Evolutionary conservation across 2,797 vertebrate genomes (phyloP).

Genomic region (Sebastes flavidus): DNA sequence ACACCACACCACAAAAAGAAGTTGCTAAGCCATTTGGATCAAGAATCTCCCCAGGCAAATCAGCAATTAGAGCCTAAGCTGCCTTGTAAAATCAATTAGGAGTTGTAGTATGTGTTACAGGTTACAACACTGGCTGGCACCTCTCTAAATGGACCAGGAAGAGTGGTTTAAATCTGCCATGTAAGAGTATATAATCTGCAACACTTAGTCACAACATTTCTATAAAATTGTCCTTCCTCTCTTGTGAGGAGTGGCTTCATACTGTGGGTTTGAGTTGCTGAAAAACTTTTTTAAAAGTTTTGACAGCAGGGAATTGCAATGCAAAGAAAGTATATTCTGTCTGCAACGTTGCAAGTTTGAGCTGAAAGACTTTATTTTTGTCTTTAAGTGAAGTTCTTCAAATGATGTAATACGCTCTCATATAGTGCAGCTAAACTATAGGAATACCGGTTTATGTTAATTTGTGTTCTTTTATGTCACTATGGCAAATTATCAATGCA

Average conservation of each 20-base stretch:
- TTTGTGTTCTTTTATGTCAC: not conserved
- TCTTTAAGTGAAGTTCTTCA: not conserved
- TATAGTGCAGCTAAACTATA: not conserved
- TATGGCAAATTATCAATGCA: not conserved
- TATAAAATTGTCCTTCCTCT: not conserved
- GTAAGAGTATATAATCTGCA: constrained; percentile 41
- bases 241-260: not conserved
- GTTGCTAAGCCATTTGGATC: constrained; percentile 69
- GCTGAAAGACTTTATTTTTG: not conserved
- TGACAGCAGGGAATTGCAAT: not conserved
- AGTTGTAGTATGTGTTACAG: constrained; percentile 67
- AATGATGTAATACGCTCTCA: not conserved
- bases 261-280: not conserved
- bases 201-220: constrained; percentile 12
- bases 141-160: constrained; percentile 47
- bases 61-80: constrained; percentile 78
- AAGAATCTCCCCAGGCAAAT: constrained; percentile 72
- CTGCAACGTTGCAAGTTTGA: not conserved
- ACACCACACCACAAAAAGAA: constrained; percentile 55
- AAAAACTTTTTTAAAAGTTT: constrained; percentile 16
- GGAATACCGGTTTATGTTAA: not conserved
- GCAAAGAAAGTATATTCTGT: not conserved
- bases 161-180: constrained; percentile 44
- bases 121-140: constrained; percentile 60
- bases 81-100: constrained; percentile 79